These are phyloP conservation scores for Dasyprocta punctata DNA, from an alignment of 2,113 vertebrate genomes.

Conservation along the genomic window DNA sequence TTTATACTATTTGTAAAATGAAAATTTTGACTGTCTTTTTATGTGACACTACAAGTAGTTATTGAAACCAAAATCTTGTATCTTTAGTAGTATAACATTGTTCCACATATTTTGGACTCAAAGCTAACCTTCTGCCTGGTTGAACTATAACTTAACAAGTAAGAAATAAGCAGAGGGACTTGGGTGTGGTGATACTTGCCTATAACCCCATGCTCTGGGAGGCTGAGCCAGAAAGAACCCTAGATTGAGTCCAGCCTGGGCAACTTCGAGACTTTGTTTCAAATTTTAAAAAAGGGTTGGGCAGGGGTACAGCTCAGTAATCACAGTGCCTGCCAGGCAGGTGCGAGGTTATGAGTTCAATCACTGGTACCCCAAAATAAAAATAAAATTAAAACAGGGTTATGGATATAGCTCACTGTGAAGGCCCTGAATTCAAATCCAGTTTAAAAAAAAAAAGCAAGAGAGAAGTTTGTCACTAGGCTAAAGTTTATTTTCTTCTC, in stretches of 20 bases:
- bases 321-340: no score
- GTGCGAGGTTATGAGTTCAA: no score
- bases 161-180: background rate
- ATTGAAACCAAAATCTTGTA: slow-evolving; percentile 25
- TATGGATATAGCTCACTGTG: background rate
- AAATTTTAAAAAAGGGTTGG: background rate
- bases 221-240: background rate
- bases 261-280: background rate
- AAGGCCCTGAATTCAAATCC: background rate
- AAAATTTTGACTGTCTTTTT: slow-evolving; percentile 55
- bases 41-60: slow-evolving; percentile 20
- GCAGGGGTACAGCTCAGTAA: background rate
- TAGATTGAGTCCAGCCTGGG: background rate
- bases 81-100: slow-evolving; percentile 14
- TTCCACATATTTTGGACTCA: slow-evolving; percentile 24
- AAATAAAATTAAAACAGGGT: background rate
- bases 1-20: slow-evolving; percentile 52
- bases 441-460: background rate
- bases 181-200: background rate
- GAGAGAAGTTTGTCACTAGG: background rate
- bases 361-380: no score
- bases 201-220: background rate
- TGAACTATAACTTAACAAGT: background rate
- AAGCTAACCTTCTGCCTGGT: background rate
- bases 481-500: background rate